Base-by-base conservation (phyloP, 2,888 invertebrate genomes). In the Alentia gelatinosa region DNA sequence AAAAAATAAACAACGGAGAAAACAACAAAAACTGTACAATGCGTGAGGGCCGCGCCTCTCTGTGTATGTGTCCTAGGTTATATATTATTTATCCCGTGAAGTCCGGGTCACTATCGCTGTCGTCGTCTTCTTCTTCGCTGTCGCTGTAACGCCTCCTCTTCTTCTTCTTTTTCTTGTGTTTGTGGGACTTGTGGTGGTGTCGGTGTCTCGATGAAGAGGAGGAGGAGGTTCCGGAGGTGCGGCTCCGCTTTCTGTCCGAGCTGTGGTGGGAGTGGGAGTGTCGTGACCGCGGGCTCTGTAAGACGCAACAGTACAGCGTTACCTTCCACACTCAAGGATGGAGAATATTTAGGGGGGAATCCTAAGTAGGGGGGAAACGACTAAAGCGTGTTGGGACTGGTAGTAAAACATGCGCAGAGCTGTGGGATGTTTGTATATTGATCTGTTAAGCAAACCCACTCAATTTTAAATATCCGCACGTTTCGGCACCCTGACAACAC, bases 71-170 rank as follows among this genome's bases (percentile, higher is more conserved):
- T 42, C 86, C 50, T 42, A 86, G 5, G n/a, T 15, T 35, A 30
- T 23, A n/a, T 12, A 47, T 37, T 47, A 74, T 35, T 63, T 89
- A 89, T 5, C 68, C 50, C 88, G 33, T 37, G 63, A 91, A 91
- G 79, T 91, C 92, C 42, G 91, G 91, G 89, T 93, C 93, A 89
- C 92, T 92, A 90, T 95, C 95, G 50, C 94, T 95, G 91, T 95
- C 95, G 89, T 93, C 93, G 75, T 95, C 92, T 93, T 94, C 93
- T 86, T 94, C 94, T 89, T 95, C 95, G 68, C 93, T 94, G 90
- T 94, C 94, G 92, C 94, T 95, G 91, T 92, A 93, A 35, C 94
- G 93, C 42, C 94, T 93, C 91, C 93, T 93, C 91, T 94, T 93
- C 91, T 94, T 94, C 91, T 94, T 94, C 92, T 95, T 92, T 56